Percentiles rank a stretch among this genome's conserved stretches.
Conservation (phyloP, 2,797 vertebrate genomes). For the Chloroceryle inda region DNA sequence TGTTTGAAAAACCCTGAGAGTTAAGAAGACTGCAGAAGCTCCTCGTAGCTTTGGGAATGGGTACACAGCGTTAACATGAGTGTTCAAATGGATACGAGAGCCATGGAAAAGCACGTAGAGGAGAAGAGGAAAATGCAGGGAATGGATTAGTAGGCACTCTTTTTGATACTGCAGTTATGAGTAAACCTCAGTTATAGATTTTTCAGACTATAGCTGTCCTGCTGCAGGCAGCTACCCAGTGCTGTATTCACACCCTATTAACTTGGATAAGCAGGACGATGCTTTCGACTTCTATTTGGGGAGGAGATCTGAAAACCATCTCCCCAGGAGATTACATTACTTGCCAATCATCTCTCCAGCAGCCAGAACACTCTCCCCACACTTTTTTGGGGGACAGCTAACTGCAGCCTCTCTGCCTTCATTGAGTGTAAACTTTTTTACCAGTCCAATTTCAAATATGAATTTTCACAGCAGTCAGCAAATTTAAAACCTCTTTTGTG, state of each 20-base stretch:
- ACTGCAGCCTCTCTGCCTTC: neutral
- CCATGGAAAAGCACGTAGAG: neutral
- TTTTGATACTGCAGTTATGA: neutral
- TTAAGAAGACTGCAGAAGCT: neutral
- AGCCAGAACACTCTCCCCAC: neutral
- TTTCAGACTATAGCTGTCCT: neutral
- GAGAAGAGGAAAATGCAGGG: neutral
- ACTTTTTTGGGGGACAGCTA: neutral
- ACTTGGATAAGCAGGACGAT: neutral
- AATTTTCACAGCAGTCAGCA: neutral
- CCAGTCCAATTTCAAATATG: neutral
- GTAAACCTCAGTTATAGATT: neutral
- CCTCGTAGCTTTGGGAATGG: neutral
- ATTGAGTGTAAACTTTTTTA: neutral
- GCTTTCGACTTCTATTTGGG: neutral
- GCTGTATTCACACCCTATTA: neutral
- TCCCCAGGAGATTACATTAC: neutral
- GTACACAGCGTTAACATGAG: neutral
- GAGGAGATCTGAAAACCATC: constrained; percentile 26
- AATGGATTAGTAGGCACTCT: neutral
- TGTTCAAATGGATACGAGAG: neutral
- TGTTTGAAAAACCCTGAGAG: neutral
- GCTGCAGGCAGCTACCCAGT: neutral
- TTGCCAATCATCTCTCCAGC: constrained; percentile 12
- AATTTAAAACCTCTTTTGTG: neutral